Evolutionary conservation across 2,113 vertebrate species (phyloP), one percentile per base, ranked within the genome.

Genomic region (Labrus mixtus): DNA sequence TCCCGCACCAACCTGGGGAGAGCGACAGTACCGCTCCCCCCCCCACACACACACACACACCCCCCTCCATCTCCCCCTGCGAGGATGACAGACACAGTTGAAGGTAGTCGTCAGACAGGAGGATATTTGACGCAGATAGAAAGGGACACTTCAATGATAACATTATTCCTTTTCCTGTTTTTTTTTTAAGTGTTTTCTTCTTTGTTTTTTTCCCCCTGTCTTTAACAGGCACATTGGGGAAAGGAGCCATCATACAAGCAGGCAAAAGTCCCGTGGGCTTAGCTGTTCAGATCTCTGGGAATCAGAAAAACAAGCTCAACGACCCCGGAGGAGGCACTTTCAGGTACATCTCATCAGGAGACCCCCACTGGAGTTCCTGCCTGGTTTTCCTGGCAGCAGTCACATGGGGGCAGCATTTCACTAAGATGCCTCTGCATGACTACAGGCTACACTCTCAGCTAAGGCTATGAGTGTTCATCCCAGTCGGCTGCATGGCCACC

Each of bases 331-430:
- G 93, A 92, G 94, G 94, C 90, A 95, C 95, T 91, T 96, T 95
- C 94, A 95, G 93, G 95, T 96, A 95, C 92, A 55, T 57, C 57
- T 69, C 8, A 3, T 64, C 22, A 33, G 41, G 51, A 68, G 55
- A 45, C 15, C 48, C 48, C 10, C 43, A 19, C 20, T 55, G 8
- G 60, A 54, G 25, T 33, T 33, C 29, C 29, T 8, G 6, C 54
- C 61, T 80, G 87, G 29, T 68, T 68, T 86, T 90, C 58, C 57
- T 0, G 2, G 0, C 68, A 55, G 19, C 68, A 54, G 68, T 88
- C 98, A 97, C 95, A 95, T 94, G 97, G 94, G 95, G 96, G 96
- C 96, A 96, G 94, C 94, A 91, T 96, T 95, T 94, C 92, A 94
- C 93, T 94, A 90, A 87, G 84, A 90, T 93, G 93, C 29, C 55